A percentile compares a stretch with the other conserved stretches of the same genome.
phyloP scores from a whole-genome alignment of 53 echinoderm and acorn worm species.

The Stichopus horrens region DNA sequence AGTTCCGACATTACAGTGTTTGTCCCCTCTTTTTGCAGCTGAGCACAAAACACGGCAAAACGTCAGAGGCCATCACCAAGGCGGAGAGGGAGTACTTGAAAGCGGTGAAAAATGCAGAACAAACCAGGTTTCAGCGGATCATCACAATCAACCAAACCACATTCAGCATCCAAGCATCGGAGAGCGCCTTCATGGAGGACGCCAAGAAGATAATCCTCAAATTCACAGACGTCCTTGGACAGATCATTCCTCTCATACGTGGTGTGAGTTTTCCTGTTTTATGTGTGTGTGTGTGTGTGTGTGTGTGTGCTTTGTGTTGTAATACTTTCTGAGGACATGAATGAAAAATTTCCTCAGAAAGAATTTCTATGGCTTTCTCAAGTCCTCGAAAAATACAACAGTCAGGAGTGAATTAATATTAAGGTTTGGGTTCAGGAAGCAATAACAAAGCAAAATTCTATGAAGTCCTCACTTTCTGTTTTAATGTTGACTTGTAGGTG shows the following conservation, averaged over 20 bases:
- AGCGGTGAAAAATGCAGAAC: constrained; percentile 27
- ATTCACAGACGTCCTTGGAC: constrained; percentile 32
- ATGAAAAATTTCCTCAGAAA: too few relatives aligned
- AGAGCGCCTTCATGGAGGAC: constrained; percentile 33
- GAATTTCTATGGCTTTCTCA: too few relatives aligned
- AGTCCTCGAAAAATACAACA: too few relatives aligned
- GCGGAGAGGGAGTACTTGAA: constrained; percentile 38
- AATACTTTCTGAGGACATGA: too few relatives aligned
- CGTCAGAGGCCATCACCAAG: constrained; percentile 12
- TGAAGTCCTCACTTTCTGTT: too few relatives aligned
- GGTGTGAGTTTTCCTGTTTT: constrained; percentile 13
- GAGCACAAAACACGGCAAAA: constrained; percentile 40
- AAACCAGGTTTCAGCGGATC: constrained; percentile 8
- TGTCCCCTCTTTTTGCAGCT: background rate
- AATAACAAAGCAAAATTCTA: too few relatives aligned
- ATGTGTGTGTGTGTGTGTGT: background rate
- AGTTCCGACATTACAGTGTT: too few relatives aligned
- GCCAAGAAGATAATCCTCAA: constrained; percentile 16
- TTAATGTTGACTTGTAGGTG: too few relatives aligned
- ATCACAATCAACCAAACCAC: constrained; percentile 14
- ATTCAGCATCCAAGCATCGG: constrained; percentile 22
- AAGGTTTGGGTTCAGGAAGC: too few relatives aligned
- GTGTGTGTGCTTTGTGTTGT: too few relatives aligned
- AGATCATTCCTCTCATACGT: constrained; percentile 36
- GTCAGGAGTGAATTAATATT: too few relatives aligned